Evolutionary conservation across 37 sponge, comb jelly and placozoan genomes (phyloP).

Genomic region (Geodia barretti): DNA sequence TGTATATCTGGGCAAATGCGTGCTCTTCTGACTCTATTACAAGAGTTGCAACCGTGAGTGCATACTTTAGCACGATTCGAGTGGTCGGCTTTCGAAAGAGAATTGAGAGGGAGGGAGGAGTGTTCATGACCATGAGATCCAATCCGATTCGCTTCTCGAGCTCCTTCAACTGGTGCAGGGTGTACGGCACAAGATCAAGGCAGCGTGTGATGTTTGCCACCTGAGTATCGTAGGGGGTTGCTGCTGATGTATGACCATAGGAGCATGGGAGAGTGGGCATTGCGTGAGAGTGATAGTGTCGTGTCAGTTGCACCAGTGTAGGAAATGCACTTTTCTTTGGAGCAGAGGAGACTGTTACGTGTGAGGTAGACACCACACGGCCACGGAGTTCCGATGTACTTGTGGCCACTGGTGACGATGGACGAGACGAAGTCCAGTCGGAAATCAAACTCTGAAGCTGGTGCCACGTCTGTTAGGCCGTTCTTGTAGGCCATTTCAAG

Average conservation of each 20-base stretch:
- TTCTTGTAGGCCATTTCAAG: conserved; percentile 19
- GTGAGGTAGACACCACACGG: conserved; percentile 32
- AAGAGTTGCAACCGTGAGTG: background rate
- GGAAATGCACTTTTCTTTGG: background rate
- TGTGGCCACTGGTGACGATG: conserved; percentile 41
- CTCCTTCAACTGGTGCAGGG: background rate
- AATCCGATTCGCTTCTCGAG: conserved; percentile 2
- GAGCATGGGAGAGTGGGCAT: conserved; percentile 14
- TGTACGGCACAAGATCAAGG: conserved; percentile 4
- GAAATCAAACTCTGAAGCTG: conserved; percentile 25
- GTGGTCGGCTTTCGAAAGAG: conserved; percentile 21
- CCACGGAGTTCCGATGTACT: conserved; percentile 23
- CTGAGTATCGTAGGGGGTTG: conserved; percentile 12
- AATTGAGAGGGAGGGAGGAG: background rate
- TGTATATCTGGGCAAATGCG: conserved; percentile 9
- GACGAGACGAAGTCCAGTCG: conserved; percentile 28
- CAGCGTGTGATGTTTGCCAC: conserved; percentile 7
- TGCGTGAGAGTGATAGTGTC: conserved; percentile 34
- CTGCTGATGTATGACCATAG: conserved; percentile 45
- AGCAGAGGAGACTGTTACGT: background rate
- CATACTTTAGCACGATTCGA: conserved; percentile 11
- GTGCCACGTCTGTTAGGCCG: background rate
- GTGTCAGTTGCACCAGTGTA: conserved; percentile 38
- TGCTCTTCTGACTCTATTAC: background rate
- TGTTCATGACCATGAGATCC: conserved; percentile 25